A percentile compares a stretch with the other conserved stretches of the same genome.
Conservation (phyloP, 2,888 invertebrate genomes). For the Drosophila mettleri region DNA sequence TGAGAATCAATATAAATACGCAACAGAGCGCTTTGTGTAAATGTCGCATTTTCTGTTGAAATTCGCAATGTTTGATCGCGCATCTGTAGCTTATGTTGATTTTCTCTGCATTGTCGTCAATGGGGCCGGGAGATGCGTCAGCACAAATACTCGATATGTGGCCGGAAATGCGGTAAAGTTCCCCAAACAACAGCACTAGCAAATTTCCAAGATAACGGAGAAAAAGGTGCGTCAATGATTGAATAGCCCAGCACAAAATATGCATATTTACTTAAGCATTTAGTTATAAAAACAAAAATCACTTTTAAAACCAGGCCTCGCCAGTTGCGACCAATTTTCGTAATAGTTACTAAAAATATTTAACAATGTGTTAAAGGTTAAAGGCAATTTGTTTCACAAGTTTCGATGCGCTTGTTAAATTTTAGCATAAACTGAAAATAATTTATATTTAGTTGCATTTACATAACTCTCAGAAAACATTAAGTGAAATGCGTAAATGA, state of each 20-base stretch:
- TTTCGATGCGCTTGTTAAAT: background rate
- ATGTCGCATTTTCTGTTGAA: slow-evolving; percentile 46
- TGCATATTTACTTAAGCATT: slow-evolving; percentile 9
- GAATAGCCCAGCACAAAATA: slow-evolving; percentile 8
- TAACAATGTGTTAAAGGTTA: background rate
- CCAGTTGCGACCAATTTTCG: background rate
- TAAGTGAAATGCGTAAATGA: too few relatives aligned
- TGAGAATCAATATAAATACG: slow-evolving; percentile 6
- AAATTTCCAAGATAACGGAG: slow-evolving; percentile 36
- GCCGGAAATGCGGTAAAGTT: slow-evolving; percentile 55
- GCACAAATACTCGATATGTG: slow-evolving; percentile 33
- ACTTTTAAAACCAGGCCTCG: background rate
- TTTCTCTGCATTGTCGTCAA: slow-evolving; percentile 60
- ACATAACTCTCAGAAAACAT: background rate
- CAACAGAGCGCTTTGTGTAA: slow-evolving; percentile 21
- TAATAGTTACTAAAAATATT: background rate
- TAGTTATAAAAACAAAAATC: background rate
- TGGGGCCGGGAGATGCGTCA: slow-evolving; percentile 57
- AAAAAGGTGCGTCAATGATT: slow-evolving; percentile 48
- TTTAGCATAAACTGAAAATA: background rate
- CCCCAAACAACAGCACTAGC: slow-evolving; percentile 23
- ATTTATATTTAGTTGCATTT: background rate
- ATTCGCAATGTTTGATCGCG: slow-evolving; percentile 46
- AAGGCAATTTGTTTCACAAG: background rate
- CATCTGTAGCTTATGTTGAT: slow-evolving; percentile 43